Percentiles rank a stretch among this genome's conserved stretches.
Conservation (phyloP, 2,888 invertebrate genomes). For the Muscina levida region DNA sequence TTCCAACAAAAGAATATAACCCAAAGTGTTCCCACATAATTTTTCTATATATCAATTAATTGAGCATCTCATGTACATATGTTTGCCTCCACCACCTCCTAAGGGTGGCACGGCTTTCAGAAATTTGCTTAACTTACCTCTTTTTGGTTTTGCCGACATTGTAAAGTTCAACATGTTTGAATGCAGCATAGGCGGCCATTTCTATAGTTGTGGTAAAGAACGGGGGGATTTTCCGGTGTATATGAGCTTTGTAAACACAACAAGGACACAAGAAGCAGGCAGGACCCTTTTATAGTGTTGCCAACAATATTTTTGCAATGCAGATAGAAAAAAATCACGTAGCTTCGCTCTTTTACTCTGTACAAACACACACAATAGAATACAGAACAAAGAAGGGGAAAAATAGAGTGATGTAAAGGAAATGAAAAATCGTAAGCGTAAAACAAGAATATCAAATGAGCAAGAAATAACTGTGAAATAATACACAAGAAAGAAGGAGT, state of each 20-base stretch:
- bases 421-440: too few relatives aligned
- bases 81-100: neutral
- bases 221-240: neutral
- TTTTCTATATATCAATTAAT: neutral
- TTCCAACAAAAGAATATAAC: too few relatives aligned
- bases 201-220: neutral
- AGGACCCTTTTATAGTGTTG: too few relatives aligned
- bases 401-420: constrained; percentile 31
- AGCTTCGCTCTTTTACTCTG: too few relatives aligned
- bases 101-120: neutral
- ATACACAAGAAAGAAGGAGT: neutral
- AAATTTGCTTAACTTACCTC: constrained; percentile 83
- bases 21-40: too few relatives aligned
- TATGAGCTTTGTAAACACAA: constrained; percentile 13
- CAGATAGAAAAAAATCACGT: constrained; percentile 31
- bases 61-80: neutral
- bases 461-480: constrained; percentile 58
- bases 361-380: constrained; percentile 11
- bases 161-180: constrained; percentile 96
- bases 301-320: constrained; percentile 26
- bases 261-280: constrained; percentile 42
- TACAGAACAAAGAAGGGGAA: constrained; percentile 5
- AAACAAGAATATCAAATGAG: neutral
- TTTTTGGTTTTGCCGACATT: constrained; percentile 96
- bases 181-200: constrained; percentile 95